Evolutionary conservation across 2,113 vertebrate species (phyloP), one percentile per base, ranked within the genome.

Genomic region (Dromas ardeola): DNA sequence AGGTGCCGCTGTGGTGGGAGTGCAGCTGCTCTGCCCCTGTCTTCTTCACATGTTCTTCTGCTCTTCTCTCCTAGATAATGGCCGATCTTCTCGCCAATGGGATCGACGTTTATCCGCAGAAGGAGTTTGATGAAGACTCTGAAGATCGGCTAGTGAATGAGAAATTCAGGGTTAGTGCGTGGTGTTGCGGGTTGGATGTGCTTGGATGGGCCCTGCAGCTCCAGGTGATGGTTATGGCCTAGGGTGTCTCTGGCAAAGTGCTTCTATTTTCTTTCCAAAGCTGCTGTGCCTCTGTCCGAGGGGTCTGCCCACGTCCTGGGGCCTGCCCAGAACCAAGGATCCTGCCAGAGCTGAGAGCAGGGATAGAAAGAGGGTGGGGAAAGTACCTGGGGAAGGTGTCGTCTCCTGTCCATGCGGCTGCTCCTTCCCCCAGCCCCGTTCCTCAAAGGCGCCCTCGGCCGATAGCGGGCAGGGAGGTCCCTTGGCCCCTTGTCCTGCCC

Each of bases 81-180:
- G 99, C 99, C 6, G 99, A 99, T 91, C 98, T 99, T 66, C 98
- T 99, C 32, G 98, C 98, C 98, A 99, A 99, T 2, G 99, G 98
- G 36, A 99, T 99, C 3, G 99, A 99, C 0, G 98, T 99, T 84
- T 99, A 99, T 81, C 99, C 99, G 43, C 99, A 99, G 98, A 99
- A 99, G 92, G 99, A 99, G 97, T 99, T 99, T 97, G 99, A 99
- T 26, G 99, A 99, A 95, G 99, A 99, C 40, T 98, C 99, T 0
- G 99, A 99, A 65, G 99, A 99, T 98, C 98, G 99, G 90, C 95
- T 99, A 94, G 99, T 99, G 95, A 99, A 99, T 15, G 99, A 99
- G 90, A 99, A 99, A 95, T 99, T 99, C 98, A 98, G 99, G 97
- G 99, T 99, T 73, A 97, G 99, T 95, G 81, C 2, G 0, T 12